Evolutionary conservation across 2,888 invertebrate species (phyloP), one percentile per base, ranked within the genome.

Genomic region (Coelopa pilipes): DNA sequence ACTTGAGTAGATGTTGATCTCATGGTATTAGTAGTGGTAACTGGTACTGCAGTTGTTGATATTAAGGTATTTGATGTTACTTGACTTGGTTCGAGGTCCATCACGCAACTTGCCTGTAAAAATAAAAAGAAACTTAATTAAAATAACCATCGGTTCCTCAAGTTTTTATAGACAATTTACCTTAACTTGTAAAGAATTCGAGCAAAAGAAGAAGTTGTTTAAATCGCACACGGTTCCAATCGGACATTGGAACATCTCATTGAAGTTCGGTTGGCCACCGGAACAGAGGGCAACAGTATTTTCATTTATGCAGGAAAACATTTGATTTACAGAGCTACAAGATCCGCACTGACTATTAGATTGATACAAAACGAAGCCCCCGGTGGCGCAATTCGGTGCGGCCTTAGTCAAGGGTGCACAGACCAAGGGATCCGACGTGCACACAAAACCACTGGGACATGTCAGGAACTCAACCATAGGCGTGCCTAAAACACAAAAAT

Each of bases 201-300:
- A 75, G 53, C 82, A 82, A 70, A 80, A 79, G 1, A 60, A 50
- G 10, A 67, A 19, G 47, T 76, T 79, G 11, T 75, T 75, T 19
- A 81, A 67, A 76, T 81, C 80, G 55, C 81, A 82, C 0, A 81
- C 79, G 9, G 79, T 79, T 13, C 76, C 76, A 15, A 70, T 76
- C 0, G 75, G 75, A 68, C 82, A 82, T 62, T 63, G 67, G 0
- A 78, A 75, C 4, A 67, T 17, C 0, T 72, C 60, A 0, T 65
- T 67, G 7, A 63, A 45, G 67, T 77, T 69, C 0, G 78, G 78
- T 65, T 75, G 70, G 0, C 66, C 19, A 9, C 79, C 78, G 70
- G 76, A 80, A 49, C 80, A 80, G 71, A 80, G 79, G 1, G 75
- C 79, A 60, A 80, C 78, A n/a, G 79, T 77, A 0, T 76, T 79